These are phyloP conservation scores for Metaphire vulgaris DNA, from an alignment of 1,140 invertebrate species.

Conservation along the genomic window DNA sequence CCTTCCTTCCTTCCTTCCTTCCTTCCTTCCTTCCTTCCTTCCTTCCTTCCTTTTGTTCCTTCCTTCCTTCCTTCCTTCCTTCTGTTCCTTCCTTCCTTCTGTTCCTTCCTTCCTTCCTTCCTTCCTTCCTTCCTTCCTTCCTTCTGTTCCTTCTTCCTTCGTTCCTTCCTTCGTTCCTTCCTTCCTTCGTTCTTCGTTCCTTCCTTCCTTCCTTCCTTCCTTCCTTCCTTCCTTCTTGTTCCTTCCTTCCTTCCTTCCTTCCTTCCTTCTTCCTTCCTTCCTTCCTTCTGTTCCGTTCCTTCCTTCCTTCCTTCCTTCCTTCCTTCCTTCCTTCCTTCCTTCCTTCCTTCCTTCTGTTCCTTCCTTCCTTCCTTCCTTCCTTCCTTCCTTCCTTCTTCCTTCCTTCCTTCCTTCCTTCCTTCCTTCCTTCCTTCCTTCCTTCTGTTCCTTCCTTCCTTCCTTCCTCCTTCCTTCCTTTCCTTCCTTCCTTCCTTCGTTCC, in stretches of 20 bases:
- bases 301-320: too few species aligned
- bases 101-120: too few species aligned
- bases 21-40: not conserved
- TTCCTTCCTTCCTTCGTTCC: not conserved
- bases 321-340: slow-evolving; percentile 13
- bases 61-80: too few species aligned
- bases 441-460: too few species aligned
- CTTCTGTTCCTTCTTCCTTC: too few species aligned
- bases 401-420: slow-evolving; percentile 19
- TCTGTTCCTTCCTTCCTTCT: too few species aligned
- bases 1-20: not conserved
- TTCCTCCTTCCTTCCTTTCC: not conserved
- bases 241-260: too few species aligned
- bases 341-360: slow-evolving; percentile 14
- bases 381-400: slow-evolving; percentile 24
- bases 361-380: too few species aligned
- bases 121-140: not conserved
- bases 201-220: not conserved
- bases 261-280: too few species aligned
- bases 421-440: slow-evolving; percentile 8
- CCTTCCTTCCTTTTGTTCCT: too few species aligned
- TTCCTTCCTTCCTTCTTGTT: not conserved
- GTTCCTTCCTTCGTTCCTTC: not conserved
- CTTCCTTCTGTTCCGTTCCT: too few species aligned
- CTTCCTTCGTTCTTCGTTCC: too few species aligned